phyloP scores from a whole-genome alignment of 2,113 vertebrate species.

The Nibea coibor region DNA sequence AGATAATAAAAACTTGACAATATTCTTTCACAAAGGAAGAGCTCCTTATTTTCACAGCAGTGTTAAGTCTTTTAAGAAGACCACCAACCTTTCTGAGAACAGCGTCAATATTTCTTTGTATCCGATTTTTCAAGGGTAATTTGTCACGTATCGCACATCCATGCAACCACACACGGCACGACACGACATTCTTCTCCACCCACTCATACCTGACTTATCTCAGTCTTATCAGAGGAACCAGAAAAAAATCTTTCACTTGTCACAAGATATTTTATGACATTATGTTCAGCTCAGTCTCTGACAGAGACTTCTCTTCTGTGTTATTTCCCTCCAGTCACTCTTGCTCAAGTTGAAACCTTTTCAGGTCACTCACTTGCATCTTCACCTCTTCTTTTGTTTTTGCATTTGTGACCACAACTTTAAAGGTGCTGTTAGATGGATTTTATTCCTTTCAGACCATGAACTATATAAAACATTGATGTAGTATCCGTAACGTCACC shows the following conservation, averaged over 20 bases:
- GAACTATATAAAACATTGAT: too few species aligned
- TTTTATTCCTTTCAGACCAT: not conserved
- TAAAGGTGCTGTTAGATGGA: not conserved
- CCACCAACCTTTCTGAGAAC: not conserved
- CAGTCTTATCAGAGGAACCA: not conserved
- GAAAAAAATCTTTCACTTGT: not conserved
- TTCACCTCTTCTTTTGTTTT: not conserved
- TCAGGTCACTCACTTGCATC: not conserved
- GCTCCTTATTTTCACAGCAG: not conserved
- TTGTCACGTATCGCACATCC: not conserved
- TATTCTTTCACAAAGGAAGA: constrained; percentile 19
- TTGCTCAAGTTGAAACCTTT: not conserved
- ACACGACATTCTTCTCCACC: not conserved
- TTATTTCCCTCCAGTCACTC: not conserved
- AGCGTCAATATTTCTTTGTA: not conserved
- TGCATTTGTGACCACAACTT: not conserved
- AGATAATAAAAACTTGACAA: constrained; percentile 29
- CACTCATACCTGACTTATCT: not conserved
- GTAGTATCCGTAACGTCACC: too few species aligned
- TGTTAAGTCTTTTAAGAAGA: not conserved
- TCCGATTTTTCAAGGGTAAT: not conserved
- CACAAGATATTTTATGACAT: too few species aligned
- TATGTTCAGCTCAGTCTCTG: not conserved
- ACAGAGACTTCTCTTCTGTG: not conserved
- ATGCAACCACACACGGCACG: not conserved